These are phyloP conservation scores for Cydia amplana DNA, from an alignment of 1,140 invertebrate species.

Conservation along the genomic window DNA sequence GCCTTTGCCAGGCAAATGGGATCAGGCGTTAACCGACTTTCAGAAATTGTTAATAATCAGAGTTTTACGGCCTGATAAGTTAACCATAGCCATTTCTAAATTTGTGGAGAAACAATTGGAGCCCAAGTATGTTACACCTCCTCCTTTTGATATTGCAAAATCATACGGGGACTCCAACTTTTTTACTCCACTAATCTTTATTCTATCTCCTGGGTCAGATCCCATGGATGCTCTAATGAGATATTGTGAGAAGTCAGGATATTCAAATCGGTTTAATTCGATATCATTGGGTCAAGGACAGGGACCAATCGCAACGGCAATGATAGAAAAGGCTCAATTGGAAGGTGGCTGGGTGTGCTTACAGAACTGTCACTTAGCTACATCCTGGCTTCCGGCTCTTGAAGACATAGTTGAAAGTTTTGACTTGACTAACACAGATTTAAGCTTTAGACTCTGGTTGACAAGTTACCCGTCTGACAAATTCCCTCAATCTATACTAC, in stretches of 20 bases:
- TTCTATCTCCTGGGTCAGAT: constrained; percentile 94
- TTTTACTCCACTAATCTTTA: constrained; percentile 92
- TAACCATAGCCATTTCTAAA: constrained; percentile 82
- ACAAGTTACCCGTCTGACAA: constrained; percentile 93
- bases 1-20: constrained; percentile 84
- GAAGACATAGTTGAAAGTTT: constrained; percentile 90
- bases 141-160: constrained; percentile 91
- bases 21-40: constrained; percentile 83
- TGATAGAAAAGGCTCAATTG: constrained; percentile 89
- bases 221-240: constrained; percentile 89
- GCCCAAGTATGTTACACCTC: constrained; percentile 89
- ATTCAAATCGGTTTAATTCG: constrained; percentile 87
- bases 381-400: constrained; percentile 91
- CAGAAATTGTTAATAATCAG: constrained; percentile 90
- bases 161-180: constrained; percentile 92
- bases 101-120: constrained; percentile 88
- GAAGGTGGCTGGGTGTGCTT: constrained; percentile 94
- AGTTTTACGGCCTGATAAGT: constrained; percentile 91
- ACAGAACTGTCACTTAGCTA: constrained; percentile 96
- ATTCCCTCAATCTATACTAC: constrained; percentile 93
- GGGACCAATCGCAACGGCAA: constrained; percentile 88
- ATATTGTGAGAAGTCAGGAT: constrained; percentile 90
- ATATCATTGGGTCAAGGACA: constrained; percentile 96
- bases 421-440: constrained; percentile 86
- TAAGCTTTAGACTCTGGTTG: constrained; percentile 89